Base-by-base conservation (phyloP, 2,113 vertebrate species). In the Bos javanicus region DNA sequence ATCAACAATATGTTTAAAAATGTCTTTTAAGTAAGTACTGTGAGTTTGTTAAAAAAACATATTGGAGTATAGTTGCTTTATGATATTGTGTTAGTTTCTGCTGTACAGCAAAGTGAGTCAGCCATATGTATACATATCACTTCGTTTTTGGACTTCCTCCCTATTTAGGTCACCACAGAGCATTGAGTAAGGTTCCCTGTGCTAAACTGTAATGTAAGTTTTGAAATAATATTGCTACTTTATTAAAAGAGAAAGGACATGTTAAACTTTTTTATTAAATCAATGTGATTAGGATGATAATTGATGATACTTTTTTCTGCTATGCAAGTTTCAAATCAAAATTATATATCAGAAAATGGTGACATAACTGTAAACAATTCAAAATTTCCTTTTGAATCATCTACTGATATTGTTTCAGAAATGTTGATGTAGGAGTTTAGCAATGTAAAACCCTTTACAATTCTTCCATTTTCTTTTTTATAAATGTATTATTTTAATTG, bases 271-370 rank as follows among this genome's bases (percentile, higher is more conserved):
- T 39, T 80, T 17, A 19, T 82, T 12, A 95, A 64, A 62, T 54
- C 14, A 50, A 56, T 87, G 87, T 87, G 43, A 90, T 93, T 87
- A 87, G 36, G 3, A 8, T 62, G 76, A 90, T 6, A 89, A 36
- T 62, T 23, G 59, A 26, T 15, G 3, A n/a, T 59, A 54, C 3
- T 11, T 85, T 59, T 59, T 19, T 43, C 5, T 57, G 10, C 19
- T 5, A 91, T 57, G 4, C 23, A 83, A 36, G 30, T 7, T 52
- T 97, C 3, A 33, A 96, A 15, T 93, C 17, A 74, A 97, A 97
- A 80, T 93, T 33, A 6, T 15, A 52, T 52, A 36, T 50, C 13
- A 9, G 15, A 78, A 7, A 67, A 87, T 92, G 50, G 10, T 82
- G 39, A 67, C 5, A 17, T 33, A 56, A 10, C 5, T 90, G 12